Conservation (phyloP, 2,113 vertebrate genomes). For the Eretmochelys imbricata region DNA sequence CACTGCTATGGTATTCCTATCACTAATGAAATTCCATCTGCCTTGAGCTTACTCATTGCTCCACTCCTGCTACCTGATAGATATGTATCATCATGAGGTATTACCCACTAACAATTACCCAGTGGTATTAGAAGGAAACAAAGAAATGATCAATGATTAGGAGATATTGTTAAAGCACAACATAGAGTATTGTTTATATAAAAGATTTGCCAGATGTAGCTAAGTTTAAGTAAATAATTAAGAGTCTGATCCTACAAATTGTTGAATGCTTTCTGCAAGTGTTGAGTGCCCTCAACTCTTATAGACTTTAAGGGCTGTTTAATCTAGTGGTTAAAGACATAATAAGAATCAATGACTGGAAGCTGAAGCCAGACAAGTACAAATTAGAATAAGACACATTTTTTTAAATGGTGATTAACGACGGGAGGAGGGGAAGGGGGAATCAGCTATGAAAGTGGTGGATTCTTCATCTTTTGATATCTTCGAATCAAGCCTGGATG, state of each 20-base stretch:
- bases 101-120: neutral
- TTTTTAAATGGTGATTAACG: neutral
- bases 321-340: neutral
- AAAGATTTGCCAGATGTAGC: neutral
- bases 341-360: neutral
- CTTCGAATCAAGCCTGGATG: neutral
- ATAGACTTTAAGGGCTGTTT: neutral
- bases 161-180: neutral
- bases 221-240: neutral
- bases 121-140: neutral
- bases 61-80: neutral
- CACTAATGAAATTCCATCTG: neutral
- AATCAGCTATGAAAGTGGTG: neutral
- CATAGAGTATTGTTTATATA: neutral
- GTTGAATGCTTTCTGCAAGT: neutral
- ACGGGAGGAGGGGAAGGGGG: rapidly evolving
- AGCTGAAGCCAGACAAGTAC: neutral
- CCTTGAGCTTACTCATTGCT: neutral
- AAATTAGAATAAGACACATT: neutral
- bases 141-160: neutral
- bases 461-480: neutral
- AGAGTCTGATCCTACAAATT: neutral
- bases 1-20: neutral
- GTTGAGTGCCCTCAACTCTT: neutral
- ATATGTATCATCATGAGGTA: neutral